Conservation (phyloP, 2,797 vertebrate genomes). For the Thalassophryne amazonica region DNA sequence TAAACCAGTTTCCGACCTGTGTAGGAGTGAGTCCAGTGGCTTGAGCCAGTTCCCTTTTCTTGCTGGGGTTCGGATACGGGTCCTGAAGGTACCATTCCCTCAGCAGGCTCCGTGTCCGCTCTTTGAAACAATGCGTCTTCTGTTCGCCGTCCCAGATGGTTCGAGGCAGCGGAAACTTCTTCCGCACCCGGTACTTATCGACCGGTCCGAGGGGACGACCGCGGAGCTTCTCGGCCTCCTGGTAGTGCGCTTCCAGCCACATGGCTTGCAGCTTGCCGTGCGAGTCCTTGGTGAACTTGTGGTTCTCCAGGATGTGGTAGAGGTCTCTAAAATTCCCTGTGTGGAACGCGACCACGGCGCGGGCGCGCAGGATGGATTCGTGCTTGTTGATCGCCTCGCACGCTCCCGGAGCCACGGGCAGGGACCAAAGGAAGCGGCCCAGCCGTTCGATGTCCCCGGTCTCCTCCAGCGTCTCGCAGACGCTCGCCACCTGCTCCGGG, state of each 20-base stretch:
- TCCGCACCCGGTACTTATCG: slow-evolving; percentile 98
- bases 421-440: slow-evolving; percentile 98
- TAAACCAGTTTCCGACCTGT: slow-evolving; percentile 99
- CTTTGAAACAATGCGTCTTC: slow-evolving; percentile 99
- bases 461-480: slow-evolving; percentile 99
- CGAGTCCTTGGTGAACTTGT: slow-evolving; percentile 99
- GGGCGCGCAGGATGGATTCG: slow-evolving; percentile 97
- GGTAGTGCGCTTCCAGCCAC: slow-evolving; percentile 99
- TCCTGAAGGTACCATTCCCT: slow-evolving; percentile 99
- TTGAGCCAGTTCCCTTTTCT: slow-evolving; percentile 99
- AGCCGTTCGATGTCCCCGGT: slow-evolving; percentile 98
- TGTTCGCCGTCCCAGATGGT: slow-evolving; percentile 99
- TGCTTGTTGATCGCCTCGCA: slow-evolving; percentile 99
- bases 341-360: slow-evolving; percentile 98
- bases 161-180: slow-evolving; percentile 99
- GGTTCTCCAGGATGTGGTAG: slow-evolving; percentile 99
- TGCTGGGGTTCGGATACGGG: slow-evolving; percentile 98
- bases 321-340: slow-evolving; percentile 99
- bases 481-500: slow-evolving; percentile 99
- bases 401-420: slow-evolving; percentile 97
- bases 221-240: slow-evolving; percentile 98
- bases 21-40: slow-evolving; percentile 99
- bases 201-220: slow-evolving; percentile 97
- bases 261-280: slow-evolving; percentile 98
- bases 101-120: slow-evolving; percentile 97